Evolutionary conservation across 2,113 vertebrate species (phyloP).

Genomic region (Rynchops niger): DNA sequence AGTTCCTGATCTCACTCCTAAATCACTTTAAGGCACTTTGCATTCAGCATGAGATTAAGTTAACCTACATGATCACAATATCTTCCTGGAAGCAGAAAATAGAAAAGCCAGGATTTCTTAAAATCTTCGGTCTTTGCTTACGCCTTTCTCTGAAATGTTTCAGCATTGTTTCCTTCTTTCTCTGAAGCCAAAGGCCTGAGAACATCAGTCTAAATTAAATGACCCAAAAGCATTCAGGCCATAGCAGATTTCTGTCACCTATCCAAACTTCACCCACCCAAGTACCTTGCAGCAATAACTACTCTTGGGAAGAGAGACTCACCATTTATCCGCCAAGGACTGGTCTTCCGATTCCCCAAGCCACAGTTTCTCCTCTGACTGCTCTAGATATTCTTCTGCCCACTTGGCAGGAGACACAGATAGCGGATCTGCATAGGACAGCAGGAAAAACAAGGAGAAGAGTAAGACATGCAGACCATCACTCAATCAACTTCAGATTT

Average conservation of each 20-base stretch:
- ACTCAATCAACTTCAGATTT: background rate
- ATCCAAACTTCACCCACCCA: background rate
- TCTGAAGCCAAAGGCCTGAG: background rate
- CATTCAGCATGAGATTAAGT: background rate
- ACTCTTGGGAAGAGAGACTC: constrained; percentile 27
- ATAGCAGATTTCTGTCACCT: background rate
- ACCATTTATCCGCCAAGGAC: constrained; percentile 77
- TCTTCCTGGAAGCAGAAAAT: background rate
- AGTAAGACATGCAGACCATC: background rate
- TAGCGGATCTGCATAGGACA: constrained; percentile 78
- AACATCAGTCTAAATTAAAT: background rate
- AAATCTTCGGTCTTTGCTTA: background rate
- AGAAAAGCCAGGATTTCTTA: background rate
- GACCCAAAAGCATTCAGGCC: background rate
- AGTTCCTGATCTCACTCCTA: background rate
- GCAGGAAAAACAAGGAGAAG: background rate
- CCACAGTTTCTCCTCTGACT: constrained; percentile 97
- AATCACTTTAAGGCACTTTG: background rate
- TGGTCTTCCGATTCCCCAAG: constrained; percentile 88
- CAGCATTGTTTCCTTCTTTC: background rate
- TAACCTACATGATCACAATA: background rate
- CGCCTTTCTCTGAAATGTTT: background rate
- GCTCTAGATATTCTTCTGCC: constrained; percentile 97
- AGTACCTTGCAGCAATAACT: background rate
- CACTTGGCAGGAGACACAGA: constrained; percentile 86